These are phyloP conservation scores for Nowickia ferox DNA, from an alignment of 2,888 invertebrate species.

Conservation along the genomic window DNA sequence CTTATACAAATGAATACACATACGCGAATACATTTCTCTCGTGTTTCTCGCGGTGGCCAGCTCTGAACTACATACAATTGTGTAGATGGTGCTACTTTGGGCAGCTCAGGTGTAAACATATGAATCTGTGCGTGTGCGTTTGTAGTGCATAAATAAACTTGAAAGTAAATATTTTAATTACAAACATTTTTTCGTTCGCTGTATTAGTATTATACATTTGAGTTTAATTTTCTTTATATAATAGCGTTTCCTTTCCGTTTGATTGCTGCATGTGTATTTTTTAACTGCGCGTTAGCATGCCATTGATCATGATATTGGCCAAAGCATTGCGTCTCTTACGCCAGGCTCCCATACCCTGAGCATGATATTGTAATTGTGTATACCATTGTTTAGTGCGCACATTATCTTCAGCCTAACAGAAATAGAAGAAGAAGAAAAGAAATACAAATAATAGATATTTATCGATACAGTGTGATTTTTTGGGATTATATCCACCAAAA, in stretches of 20 bases:
- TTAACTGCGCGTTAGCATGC: slow-evolving; percentile 85
- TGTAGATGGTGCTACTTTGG: too few relatives aligned
- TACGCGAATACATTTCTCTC: too few relatives aligned
- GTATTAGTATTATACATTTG: slow-evolving; percentile 54
- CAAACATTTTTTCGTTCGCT: slow-evolving; percentile 48
- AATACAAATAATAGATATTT: background rate
- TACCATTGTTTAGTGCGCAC: slow-evolving; percentile 95
- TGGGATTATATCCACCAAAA: too few relatives aligned
- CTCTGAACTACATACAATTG: background rate
- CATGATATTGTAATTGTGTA: slow-evolving; percentile 93
- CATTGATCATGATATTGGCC: slow-evolving; percentile 98
- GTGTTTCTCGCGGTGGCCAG: too few relatives aligned
- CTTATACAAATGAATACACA: too few relatives aligned
- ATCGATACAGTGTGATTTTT: too few relatives aligned
- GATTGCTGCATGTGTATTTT: background rate
- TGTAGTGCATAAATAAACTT: slow-evolving; percentile 16
- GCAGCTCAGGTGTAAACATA: background rate
- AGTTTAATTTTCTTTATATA: slow-evolving; percentile 29
- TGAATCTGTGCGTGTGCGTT: background rate
- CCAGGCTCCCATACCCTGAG: slow-evolving; percentile 96
- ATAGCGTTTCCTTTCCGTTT: background rate
- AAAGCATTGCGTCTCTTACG: slow-evolving; percentile 94
- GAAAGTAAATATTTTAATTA: slow-evolving; percentile 39
- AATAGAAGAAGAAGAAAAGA: slow-evolving; percentile 21
- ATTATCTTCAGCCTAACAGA: slow-evolving; percentile 91